These are phyloP conservation scores for Strigamia maritima DNA, from an alignment of 2,888 invertebrate species.

Conservation along the genomic window DNA sequence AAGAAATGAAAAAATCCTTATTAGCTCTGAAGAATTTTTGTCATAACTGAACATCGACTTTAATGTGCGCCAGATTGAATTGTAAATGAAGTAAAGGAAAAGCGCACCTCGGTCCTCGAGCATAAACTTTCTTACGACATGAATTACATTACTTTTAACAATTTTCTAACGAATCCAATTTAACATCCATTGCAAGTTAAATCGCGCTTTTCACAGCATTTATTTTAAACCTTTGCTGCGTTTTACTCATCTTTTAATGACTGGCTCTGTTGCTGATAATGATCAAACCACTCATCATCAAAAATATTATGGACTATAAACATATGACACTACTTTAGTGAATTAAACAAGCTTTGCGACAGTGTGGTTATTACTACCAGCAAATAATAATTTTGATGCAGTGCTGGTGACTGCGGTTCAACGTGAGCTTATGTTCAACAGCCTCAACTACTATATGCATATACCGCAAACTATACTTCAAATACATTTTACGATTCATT, in stretches of 20 bases:
- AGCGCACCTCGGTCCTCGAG: background rate
- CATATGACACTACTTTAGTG: background rate
- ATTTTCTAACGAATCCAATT: background rate
- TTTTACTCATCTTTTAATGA: background rate
- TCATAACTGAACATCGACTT: background rate
- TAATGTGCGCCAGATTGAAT: background rate
- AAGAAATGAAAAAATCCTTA: background rate
- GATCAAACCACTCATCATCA: background rate
- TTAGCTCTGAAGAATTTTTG: conserved; percentile 1
- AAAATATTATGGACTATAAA: background rate
- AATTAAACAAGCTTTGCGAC: background rate
- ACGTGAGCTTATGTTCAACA: background rate
- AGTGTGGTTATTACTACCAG: background rate
- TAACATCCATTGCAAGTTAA: background rate
- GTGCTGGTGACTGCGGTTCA: background rate
- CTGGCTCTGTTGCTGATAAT: background rate
- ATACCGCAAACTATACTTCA: background rate
- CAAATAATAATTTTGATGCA: background rate
- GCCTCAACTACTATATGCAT: background rate
- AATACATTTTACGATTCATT: background rate
- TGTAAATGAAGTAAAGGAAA: conserved; percentile 7
- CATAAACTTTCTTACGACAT: background rate
- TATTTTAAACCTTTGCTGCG: background rate
- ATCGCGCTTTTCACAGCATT: background rate
- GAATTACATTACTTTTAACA: background rate